phyloP scores from a whole-genome alignment of 2,797 vertebrate genomes.

The Enteromius viviparus region DNA sequence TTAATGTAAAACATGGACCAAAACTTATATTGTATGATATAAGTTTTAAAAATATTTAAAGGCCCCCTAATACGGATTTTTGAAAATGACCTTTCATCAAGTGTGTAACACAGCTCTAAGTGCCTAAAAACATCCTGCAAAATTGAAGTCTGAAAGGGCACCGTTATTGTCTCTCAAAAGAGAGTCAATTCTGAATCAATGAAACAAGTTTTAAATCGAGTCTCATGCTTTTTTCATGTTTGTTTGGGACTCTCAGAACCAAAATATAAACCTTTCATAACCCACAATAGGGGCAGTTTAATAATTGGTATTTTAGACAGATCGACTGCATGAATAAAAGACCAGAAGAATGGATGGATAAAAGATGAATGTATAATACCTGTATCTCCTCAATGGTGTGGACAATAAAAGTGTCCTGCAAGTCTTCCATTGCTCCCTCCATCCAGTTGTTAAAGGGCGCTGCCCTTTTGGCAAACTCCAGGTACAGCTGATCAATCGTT shows the following conservation, averaged over 20 bases:
- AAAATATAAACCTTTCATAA: too few species aligned
- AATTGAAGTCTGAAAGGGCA: too few species aligned
- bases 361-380: conserved; percentile 70
- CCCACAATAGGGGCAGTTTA: too few species aligned
- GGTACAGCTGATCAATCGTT: conserved; percentile 95
- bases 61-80: too few species aligned
- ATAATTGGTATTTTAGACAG: background rate
- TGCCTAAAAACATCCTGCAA: too few species aligned
- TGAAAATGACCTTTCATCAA: too few species aligned
- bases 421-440: conserved; percentile 98
- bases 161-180: too few species aligned
- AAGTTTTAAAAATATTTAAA: background rate
- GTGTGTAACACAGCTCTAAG: too few species aligned
- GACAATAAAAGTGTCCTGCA: conserved; percentile 98
- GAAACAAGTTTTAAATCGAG: too few species aligned
- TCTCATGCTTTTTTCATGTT: too few species aligned
- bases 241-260: too few species aligned
- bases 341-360: background rate
- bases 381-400: conserved; percentile 99
- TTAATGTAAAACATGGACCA: background rate
- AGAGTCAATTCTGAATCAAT: too few species aligned
- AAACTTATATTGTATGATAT: background rate
- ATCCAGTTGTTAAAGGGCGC: conserved; percentile 99
- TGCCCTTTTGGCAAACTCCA: conserved; percentile 96
- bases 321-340: background rate